Percentiles rank a stretch among this genome's conserved stretches.
Evolutionary conservation across 2,888 invertebrate species (phyloP).

Genomic region (Dasysyrphus albostriatus): DNA sequence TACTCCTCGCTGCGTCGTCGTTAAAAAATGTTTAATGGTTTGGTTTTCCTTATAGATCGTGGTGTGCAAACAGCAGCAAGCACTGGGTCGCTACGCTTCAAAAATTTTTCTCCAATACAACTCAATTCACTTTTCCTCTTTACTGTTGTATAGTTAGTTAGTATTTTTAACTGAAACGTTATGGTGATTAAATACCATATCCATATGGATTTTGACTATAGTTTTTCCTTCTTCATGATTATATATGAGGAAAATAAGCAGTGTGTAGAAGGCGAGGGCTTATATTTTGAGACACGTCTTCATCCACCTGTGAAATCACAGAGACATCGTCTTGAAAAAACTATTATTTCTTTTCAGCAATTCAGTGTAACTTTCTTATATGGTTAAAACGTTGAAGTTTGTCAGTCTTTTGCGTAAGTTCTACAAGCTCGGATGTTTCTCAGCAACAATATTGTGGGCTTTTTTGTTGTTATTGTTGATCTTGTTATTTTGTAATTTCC

Average conservation of each 20-base stretch:
- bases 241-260: constrained; percentile 26
- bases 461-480: constrained; percentile 25
- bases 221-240: constrained; percentile 34
- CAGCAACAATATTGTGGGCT: neutral
- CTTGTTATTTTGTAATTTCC: constrained; percentile 60
- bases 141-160: constrained; percentile 52
- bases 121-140: constrained; percentile 75
- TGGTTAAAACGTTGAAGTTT: constrained; percentile 36
- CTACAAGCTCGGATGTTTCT: constrained; percentile 52
- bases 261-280: constrained; percentile 43
- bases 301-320: constrained; percentile 76
- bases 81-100: constrained; percentile 75
- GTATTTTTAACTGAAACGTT: constrained; percentile 60
- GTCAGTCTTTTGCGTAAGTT: constrained; percentile 73
- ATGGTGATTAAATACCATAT: constrained; percentile 72
- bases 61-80: constrained; percentile 71
- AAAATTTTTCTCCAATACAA: constrained; percentile 65
- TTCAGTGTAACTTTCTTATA: constrained; percentile 73
- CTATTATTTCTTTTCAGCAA: constrained; percentile 30
- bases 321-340: constrained; percentile 70
- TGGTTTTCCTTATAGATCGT: constrained; percentile 52
- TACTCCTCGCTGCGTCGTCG: constrained; percentile 22
- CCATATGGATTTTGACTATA: constrained; percentile 71
- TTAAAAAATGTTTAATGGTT: constrained; percentile 11
- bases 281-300: constrained; percentile 72